Evolutionary conservation across 2,888 invertebrate species (phyloP).

Genomic region (Parochlus steinenii): DNA sequence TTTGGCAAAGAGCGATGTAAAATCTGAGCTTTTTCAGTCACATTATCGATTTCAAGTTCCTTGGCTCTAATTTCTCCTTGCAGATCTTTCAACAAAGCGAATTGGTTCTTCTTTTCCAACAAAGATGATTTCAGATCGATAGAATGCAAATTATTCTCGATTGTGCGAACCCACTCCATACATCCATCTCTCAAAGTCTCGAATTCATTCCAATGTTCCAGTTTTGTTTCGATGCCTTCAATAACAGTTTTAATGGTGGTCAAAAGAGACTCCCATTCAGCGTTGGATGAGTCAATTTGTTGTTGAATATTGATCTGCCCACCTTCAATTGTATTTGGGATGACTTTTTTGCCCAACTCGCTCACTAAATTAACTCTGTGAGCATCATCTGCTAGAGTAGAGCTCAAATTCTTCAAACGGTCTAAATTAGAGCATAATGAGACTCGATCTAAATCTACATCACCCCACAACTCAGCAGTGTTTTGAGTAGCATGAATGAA

Average conservation of each 20-base stretch:
- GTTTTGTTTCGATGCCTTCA: conserved; percentile 60
- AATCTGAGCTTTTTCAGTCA: conserved; percentile 80
- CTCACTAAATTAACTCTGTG: conserved; percentile 65
- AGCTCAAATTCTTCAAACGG: conserved; percentile 61
- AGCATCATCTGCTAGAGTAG: conserved; percentile 71
- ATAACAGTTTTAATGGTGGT: conserved; percentile 63
- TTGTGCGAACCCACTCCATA: conserved; percentile 71
- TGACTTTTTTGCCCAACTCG: conserved; percentile 72
- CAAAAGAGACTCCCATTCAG: conserved; percentile 74
- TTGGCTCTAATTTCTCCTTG: conserved; percentile 83
- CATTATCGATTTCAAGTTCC: conserved; percentile 81
- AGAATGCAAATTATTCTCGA: conserved; percentile 73
- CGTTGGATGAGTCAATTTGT: conserved; percentile 74
- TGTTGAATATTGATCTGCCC: conserved; percentile 75
- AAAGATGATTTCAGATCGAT: conserved; percentile 72
- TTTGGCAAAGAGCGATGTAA: conserved; percentile 56
- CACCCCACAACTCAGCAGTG: conserved; percentile 68
- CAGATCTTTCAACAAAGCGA: conserved; percentile 57
- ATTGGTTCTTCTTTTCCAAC: conserved; percentile 66
- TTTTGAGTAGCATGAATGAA: conserved; percentile 74
- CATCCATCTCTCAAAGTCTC: conserved; percentile 75
- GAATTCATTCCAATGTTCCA: conserved; percentile 84
- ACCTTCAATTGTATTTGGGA: conserved; percentile 66
- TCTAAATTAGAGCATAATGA: conserved; percentile 75
- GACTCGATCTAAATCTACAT: conserved; percentile 66